Base-by-base conservation (phyloP, 1,140 invertebrate species). In the Asbolus verrucosus region DNA sequence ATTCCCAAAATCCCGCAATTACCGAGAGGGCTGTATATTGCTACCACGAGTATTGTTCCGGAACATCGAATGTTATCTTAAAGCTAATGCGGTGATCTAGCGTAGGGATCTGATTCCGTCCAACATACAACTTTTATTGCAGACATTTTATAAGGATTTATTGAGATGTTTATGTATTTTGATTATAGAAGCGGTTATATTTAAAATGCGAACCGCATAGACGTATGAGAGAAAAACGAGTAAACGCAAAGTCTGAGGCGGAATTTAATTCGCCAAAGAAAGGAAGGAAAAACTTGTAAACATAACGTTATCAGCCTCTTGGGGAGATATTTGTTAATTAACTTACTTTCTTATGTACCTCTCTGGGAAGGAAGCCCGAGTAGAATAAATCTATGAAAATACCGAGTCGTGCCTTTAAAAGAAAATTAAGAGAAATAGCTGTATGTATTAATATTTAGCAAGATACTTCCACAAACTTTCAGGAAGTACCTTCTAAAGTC, bases 311-410 rank as follows among this genome's bases (percentile, higher is more conserved):
- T 54, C 46, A 27, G 46, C 27, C 46, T 54, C 46, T 1, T 1
- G 46, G 21, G 46, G 11, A 27, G 46, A 54, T 54, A 54, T 54
- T 54, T 54, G 46, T 54, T 54, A 54, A 54, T 54, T 54, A 54
- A 54, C 6, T 54, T 21, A 27, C 41, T 46, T 46, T 46, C 41
- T 46, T 18, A 46, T 6, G 41, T 46, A 46, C 41, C 41, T 46
- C 41, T 6, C 39, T 9, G 15, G 11, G 16, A 14, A 14, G 39
- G 39, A 41, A 8, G n/a, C 33, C 13, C 33, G 33, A 36, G 9
- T 13, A 3, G 33, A 36, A 39, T 46, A 46, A 46, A 46, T 46
- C 41, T 9, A 19, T 18, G n/a, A 16, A 46, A 46, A 19, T 46
- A 16, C 41, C 24, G 24, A 46, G 15, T 46, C n/a, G 41, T 18